Percentiles rank a stretch among this genome's conserved stretches.
These are phyloP conservation scores for Hyperoplus lanceolatus DNA, from an alignment of 2,797 vertebrate species.

Conservation along the genomic window DNA sequence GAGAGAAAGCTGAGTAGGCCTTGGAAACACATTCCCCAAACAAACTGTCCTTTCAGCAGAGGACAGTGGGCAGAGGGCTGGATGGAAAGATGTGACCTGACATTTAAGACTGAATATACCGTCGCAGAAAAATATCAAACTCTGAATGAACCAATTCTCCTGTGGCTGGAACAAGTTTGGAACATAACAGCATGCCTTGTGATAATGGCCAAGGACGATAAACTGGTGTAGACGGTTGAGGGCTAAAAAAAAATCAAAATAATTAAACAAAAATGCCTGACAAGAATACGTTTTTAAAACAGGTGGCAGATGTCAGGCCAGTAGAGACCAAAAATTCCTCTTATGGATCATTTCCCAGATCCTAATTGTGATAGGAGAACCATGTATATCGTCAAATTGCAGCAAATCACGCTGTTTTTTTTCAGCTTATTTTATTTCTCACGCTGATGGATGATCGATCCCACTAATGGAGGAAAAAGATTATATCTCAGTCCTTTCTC, in stretches of 20 bases:
- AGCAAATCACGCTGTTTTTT: conserved; percentile 25
- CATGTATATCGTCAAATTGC: conserved; percentile 23
- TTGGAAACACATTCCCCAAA: conserved; percentile 56
- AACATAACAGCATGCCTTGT: conserved; percentile 4
- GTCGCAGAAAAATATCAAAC: conserved; percentile 24
- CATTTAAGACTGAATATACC: conserved; percentile 75
- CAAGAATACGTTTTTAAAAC: conserved; percentile 40
- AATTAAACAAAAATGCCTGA: conserved; percentile 5
- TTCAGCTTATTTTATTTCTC: conserved; percentile 11
- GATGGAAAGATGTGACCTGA: conserved; percentile 67
- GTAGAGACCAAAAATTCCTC: conserved; percentile 2
- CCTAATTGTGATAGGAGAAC: conserved; percentile 33
- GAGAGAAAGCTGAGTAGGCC: conserved; percentile 61
- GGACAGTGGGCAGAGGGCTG: conserved; percentile 61
- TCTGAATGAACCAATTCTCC: conserved; percentile 52
- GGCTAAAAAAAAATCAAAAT: conserved; percentile 39
- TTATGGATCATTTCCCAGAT: conserved; percentile 47
- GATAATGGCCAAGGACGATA: conserved; percentile 47
- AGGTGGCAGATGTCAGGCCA: conserved; percentile 43
- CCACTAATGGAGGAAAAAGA: conserved; percentile 51
- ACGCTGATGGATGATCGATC: conserved; percentile 34
- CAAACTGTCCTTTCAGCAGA: conserved; percentile 73
- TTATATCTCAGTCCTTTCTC: conserved; percentile 38
- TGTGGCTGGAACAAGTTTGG: conserved; percentile 22
- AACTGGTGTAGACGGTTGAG: conserved; percentile 36